Percentiles rank a stretch among this genome's conserved stretches.
Evolutionary conservation across 37 sponge, comb jelly and placozoan genomes (phyloP).

Genomic region (Hexactinellida sp.): DNA sequence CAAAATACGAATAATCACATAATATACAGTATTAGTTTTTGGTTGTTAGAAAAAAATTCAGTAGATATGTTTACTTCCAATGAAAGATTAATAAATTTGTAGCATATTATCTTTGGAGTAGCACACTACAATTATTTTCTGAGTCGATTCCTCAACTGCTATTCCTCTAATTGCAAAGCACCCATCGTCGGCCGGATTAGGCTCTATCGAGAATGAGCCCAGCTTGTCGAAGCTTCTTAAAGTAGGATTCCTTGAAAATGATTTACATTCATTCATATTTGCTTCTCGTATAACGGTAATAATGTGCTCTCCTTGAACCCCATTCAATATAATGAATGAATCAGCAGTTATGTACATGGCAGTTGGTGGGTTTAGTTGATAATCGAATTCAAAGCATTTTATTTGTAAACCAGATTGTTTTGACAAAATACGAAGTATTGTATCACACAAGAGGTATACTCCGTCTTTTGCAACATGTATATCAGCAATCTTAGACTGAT

Average conservation of each 20-base stretch:
- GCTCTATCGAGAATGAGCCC: background rate
- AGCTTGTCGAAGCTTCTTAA: background rate
- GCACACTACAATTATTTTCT: background rate
- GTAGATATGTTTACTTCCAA: no score
- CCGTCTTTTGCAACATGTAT: background rate
- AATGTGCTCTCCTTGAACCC: background rate
- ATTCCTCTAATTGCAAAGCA: background rate
- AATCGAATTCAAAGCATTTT: background rate
- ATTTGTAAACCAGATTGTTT: background rate
- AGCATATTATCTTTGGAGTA: background rate
- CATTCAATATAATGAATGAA: background rate
- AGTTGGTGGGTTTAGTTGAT: background rate
- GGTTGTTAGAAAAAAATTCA: no score
- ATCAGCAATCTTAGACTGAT: background rate
- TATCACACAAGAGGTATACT: background rate
- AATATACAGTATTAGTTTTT: no score
- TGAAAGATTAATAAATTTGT: background rate
- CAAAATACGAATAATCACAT: no score
- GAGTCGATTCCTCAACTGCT: background rate
- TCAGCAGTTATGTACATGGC: background rate
- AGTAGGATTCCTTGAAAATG: no score
- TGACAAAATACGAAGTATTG: background rate
- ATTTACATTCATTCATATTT: no score
- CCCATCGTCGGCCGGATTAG: background rate
- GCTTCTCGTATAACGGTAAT: background rate